Conservation (phyloP, 2,113 vertebrate genomes). For the Phoxinus phoxinus region DNA sequence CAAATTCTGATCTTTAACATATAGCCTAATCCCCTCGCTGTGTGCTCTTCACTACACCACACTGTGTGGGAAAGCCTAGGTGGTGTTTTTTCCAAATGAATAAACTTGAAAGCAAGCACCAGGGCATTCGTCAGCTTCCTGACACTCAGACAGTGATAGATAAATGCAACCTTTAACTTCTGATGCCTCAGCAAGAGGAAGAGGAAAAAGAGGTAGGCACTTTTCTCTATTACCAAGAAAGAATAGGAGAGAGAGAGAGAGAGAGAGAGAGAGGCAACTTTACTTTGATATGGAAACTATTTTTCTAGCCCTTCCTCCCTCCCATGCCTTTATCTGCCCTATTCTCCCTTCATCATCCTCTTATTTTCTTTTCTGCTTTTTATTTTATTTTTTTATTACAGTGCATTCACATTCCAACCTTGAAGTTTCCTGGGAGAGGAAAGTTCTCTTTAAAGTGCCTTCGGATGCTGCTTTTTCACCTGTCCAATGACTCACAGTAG, state of each 20-base stretch:
- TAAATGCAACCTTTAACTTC: conserved; percentile 47
- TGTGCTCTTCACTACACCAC: not conserved
- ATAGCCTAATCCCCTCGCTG: conserved; percentile 10
- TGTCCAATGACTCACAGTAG: not conserved
- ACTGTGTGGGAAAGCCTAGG: conserved; percentile 1
- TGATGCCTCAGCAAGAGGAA: conserved; percentile 17
- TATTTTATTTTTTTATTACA: not conserved
- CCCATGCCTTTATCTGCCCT: not conserved
- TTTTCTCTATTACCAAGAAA: conserved; percentile 37
- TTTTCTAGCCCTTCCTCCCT: not conserved
- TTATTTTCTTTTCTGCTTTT: not conserved
- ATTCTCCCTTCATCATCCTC: not conserved
- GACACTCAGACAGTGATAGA: conserved; percentile 28
- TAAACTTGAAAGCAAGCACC: not conserved
- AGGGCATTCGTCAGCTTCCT: conserved; percentile 2
- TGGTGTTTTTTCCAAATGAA: conserved; percentile 16
- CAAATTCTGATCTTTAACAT: conserved; percentile 22
- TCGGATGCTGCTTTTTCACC: not conserved
- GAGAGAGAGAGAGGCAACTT: not conserved
- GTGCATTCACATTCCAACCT: not conserved
- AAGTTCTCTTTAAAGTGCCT: not conserved
- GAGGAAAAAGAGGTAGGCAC: conserved; percentile 16
- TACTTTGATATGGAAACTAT: conserved; percentile 22
- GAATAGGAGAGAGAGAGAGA: conserved; percentile 8
- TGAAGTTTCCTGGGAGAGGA: not conserved